phyloP scores from a whole-genome alignment of 2,113 vertebrate genomes.

The Uropsilus gracilis region DNA sequence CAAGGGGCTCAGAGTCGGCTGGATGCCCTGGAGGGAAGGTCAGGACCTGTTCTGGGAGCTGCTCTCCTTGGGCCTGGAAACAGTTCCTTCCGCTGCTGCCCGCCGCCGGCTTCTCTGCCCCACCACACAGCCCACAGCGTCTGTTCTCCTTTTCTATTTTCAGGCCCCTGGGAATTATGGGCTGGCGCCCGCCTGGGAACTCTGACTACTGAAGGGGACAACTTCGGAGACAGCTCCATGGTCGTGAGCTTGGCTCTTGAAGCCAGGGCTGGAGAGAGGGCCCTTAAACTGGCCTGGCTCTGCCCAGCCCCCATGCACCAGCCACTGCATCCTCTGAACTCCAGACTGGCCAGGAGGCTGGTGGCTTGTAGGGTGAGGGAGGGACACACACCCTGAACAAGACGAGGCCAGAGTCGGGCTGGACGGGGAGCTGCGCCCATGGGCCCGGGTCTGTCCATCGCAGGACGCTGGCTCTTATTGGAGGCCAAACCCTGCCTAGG shows the following conservation, averaged over 20 bases:
- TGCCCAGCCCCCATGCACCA: neutral
- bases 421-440: neutral
- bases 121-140: neutral
- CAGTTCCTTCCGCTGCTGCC: neutral
- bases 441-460: neutral
- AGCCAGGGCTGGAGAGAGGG: neutral
- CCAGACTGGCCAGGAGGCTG: neutral
- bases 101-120: neutral
- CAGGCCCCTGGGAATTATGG: neutral
- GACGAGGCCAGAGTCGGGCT: neutral
- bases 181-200: neutral
- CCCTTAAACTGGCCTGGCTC: neutral
- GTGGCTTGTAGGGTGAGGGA: neutral
- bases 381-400: neutral
- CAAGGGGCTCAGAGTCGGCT: fast-evolving
- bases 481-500: neutral
- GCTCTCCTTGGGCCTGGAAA: neutral
- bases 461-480: neutral
- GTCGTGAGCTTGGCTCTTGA: neutral
- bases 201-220: neutral
- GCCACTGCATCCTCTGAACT: neutral
- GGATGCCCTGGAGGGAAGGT: neutral
- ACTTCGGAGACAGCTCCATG: neutral
- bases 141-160: constrained; percentile 78
- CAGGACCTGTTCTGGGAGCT: fast-evolving